Evolutionary conservation across 2,113 vertebrate genomes (phyloP).

Genomic region (Eulacestoma nigropectus): DNA sequence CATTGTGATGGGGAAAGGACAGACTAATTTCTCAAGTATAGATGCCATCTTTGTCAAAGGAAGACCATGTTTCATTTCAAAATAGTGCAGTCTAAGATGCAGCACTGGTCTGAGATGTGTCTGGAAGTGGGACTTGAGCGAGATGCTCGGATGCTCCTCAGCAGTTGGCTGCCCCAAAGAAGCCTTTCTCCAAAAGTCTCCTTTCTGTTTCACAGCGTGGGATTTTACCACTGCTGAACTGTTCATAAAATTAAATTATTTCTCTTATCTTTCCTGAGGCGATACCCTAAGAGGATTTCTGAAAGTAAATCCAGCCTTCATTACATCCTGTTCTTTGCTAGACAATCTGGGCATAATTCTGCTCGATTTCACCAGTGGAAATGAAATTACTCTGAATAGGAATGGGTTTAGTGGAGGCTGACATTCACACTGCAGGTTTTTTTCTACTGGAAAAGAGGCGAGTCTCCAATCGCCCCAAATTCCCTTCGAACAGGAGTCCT

Average conservation of each 20-base stretch:
- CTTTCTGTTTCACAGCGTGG: background rate
- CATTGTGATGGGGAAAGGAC: background rate
- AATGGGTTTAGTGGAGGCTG: background rate
- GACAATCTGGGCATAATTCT: constrained; percentile 13
- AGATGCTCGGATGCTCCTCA: background rate
- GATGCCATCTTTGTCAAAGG: background rate
- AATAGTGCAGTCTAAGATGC: background rate
- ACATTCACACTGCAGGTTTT: background rate
- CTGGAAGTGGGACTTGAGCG: background rate
- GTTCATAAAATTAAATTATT: constrained; percentile 48
- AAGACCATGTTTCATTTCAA: background rate
- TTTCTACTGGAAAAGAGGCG: background rate
- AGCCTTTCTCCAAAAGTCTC: background rate
- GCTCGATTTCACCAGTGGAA: constrained; percentile 7
- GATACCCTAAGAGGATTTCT: constrained; percentile 37
- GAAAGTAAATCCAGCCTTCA: constrained; percentile 28
- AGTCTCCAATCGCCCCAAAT: background rate
- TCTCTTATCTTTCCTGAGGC: constrained; percentile 30
- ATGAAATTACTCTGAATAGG: background rate
- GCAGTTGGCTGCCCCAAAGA: background rate
- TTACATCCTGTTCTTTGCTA: constrained; percentile 10
- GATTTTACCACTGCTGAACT: constrained; percentile 12
- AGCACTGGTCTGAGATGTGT: background rate
- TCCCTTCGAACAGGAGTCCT: background rate
- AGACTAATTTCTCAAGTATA: background rate